A percentile compares a stretch with the other conserved stretches of the same genome.
Conservation (phyloP, 2,113 vertebrate species). For the Mungos mungo region DNA sequence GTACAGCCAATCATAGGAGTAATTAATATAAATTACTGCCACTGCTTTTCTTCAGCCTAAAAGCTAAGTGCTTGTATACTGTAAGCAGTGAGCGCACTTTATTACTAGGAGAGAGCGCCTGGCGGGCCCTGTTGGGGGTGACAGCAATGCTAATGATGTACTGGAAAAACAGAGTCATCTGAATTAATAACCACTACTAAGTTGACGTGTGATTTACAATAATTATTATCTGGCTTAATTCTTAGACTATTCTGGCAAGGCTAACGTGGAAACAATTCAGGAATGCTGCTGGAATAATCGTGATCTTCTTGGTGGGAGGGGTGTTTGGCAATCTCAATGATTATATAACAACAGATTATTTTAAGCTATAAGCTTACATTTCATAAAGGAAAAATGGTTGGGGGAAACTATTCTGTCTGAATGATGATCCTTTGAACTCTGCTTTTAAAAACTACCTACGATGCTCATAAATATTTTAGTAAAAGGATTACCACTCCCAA, state of each 20-base stretch:
- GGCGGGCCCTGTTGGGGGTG: background rate
- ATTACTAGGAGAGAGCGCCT: background rate
- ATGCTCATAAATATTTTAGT: background rate
- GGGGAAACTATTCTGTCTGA: background rate
- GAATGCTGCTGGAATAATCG: background rate
- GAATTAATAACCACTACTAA: background rate
- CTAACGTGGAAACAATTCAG: background rate
- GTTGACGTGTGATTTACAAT: background rate
- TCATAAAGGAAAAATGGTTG: background rate
- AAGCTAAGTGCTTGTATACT: background rate
- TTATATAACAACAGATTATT: background rate
- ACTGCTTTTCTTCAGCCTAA: background rate
- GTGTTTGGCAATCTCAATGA: background rate
- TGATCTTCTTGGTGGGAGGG: background rate
- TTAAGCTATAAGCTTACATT: background rate
- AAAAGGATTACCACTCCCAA: background rate
- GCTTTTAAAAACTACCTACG: background rate
- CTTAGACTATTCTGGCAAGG: constrained; percentile 25
- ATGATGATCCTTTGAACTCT: background rate
- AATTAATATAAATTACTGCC: constrained; percentile 22
- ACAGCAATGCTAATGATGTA: background rate
- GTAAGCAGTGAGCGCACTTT: background rate
- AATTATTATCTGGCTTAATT: background rate
- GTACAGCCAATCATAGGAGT: background rate
- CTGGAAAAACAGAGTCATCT: constrained; percentile 13